Base-by-base conservation (phyloP, 2,113 vertebrate genomes). In the Sus scrofa region DNA sequence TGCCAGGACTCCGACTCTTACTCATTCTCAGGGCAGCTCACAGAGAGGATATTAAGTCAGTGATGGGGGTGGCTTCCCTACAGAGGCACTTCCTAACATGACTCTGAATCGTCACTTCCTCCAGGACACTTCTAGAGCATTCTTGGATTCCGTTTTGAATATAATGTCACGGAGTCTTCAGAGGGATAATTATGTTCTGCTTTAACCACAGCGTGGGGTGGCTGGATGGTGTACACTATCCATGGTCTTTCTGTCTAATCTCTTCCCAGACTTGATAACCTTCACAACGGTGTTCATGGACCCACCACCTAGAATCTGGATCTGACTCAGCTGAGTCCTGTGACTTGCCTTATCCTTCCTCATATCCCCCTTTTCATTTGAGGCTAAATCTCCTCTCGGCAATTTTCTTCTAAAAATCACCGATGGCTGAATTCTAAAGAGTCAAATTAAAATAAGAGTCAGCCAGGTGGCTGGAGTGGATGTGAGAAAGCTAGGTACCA, bases 341-440 rank as follows among this genome's bases (percentile, higher is more conserved):
- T 74, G 65, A 52, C 71, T 19, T 65, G 65, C 63, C 20, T 18
- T 12, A 27, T 68, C n/a, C 18, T 65, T 32, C 83, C 73, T 62
- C 32, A 20, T 13, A 27, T 20, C 44, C n/a, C 7, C 52, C 34
- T 65, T n/a, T 65, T 52, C 54, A 88, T 79, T 32, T 84, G 67
- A 67, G 68, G n/a, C 34, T 75, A 94, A 85, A 62, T 90, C 37
- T 96, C 92, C 90, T 96, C 39, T 77, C 58, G 54, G 81, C 32
- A 81, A 63, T 97, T 60, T 86, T 65, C 81, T 95, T 84, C 37
- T 50, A 65, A 77, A 98, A 94, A 44, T 77, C 30, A 90, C n/a
- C 52, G 56, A 68, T 4, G 0, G 79, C 73, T 65, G 90, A 82
- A 87, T 95, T 96, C 78, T 90, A 75, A 75, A 95, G 92, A 88